Conservation (phyloP, 2,797 vertebrate genomes). For the Sebastes aleutianus region DNA sequence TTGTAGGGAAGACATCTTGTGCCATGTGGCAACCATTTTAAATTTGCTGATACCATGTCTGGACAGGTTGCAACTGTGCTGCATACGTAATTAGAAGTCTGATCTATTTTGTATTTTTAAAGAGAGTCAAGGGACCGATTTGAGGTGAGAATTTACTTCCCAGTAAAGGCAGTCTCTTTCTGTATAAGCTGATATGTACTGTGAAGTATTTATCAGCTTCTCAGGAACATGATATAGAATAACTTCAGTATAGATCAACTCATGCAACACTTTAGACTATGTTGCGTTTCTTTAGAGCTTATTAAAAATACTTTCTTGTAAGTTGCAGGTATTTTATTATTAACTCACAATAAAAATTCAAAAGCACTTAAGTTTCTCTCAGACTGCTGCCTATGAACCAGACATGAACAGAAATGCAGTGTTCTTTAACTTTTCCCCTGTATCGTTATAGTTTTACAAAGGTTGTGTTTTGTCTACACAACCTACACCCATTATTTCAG, state of each 20-base stretch:
- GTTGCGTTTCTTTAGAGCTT: background rate
- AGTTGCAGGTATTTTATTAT: background rate
- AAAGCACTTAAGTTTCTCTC: background rate
- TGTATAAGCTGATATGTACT: background rate
- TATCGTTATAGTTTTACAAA: conserved; percentile 1
- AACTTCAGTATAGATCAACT: background rate
- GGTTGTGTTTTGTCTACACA: background rate
- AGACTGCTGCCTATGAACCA: background rate
- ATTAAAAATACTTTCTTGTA: background rate
- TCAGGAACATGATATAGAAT: conserved; percentile 5
- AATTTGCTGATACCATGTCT: conserved; percentile 48
- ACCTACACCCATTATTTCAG: background rate
- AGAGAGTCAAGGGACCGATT: background rate
- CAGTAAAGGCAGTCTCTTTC: background rate
- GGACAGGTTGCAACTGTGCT: background rate
- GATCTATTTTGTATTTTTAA: conserved; percentile 2
- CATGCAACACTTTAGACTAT: background rate
- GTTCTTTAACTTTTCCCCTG: background rate
- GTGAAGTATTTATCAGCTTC: conserved; percentile 18
- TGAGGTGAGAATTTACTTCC: background rate
- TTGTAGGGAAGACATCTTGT: conserved; percentile 47
- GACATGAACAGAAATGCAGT: background rate
- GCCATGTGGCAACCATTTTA: conserved; percentile 50
- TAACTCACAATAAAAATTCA: background rate
- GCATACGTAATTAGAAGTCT: background rate